Evolutionary conservation across 2,888 invertebrate genomes (phyloP), one percentile per base, ranked within the genome.

Genomic region (Petrophora chlorosata): DNA sequence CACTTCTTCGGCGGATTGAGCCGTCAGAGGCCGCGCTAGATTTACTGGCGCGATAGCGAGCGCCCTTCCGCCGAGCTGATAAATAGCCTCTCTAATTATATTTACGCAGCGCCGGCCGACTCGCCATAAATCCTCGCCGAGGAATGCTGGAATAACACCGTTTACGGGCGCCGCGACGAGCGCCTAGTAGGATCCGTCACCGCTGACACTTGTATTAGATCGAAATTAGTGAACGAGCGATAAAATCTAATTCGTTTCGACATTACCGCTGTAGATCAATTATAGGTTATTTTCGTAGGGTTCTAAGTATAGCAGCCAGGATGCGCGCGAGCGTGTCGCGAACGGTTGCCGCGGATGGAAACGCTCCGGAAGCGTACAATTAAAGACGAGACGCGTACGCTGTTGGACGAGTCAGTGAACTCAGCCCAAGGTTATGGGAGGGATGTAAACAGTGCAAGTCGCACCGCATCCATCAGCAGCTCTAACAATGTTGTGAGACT

Each of bases 51-150:
- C 77, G 85, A 87, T 85, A 82, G 76, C 73, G 73, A 70, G 82
- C 79, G 84, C 85, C 84, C 87, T 85, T 87, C 87, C 86, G 82
- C 79, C 76, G 81, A 67, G 65, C 85, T 87, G 87, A 89, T 86
- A 87, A 86, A 89, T 88, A 80, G 85, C 82, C 80, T 73, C 83
- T 87, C 83, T 89, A 88, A 89, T 89, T 89, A 89, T 89, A 89
- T 88, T 89, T 88, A 90, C 88, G 85, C 84, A 80, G 85, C 81
- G 83, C 80, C 84, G 76, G 75, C 68, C 80, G 83, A 76, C 80
- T 74, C 73, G 75, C 81, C 73, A 86, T 89, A 88, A 87, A 88
- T 89, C 79, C 76, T 61, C 70, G 57, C 55, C 51, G 57, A 61
- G 79, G 84, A 80, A 85, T 85, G 82, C 72, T 67, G 76, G 81